Conservation (phyloP, 1,140 invertebrate species). For the Zophobas morio region DNA sequence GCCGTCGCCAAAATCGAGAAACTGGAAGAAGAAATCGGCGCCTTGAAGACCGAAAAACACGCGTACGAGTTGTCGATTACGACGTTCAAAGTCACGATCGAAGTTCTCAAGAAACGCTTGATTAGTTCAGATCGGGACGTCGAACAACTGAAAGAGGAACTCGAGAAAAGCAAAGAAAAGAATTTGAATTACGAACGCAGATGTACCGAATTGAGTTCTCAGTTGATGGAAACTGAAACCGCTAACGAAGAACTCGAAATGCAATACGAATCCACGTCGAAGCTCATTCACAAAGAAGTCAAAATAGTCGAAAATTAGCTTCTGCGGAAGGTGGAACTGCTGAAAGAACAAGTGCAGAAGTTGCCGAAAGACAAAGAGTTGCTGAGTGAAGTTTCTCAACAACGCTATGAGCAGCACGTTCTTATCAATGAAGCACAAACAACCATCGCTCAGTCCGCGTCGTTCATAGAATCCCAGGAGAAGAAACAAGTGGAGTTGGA, state of each 20-base stretch:
- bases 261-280: slow-evolving; percentile 59
- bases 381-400: slow-evolving; percentile 48
- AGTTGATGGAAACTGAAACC: slow-evolving; percentile 63
- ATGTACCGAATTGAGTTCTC: slow-evolving; percentile 64
- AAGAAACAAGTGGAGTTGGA: slow-evolving; percentile 38
- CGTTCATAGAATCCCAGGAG: slow-evolving; percentile 34
- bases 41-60: slow-evolving; percentile 68
- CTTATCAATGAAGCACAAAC: slow-evolving; percentile 49
- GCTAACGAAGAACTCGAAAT: slow-evolving; percentile 64
- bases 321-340: slow-evolving; percentile 52
- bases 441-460: background rate
- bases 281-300: slow-evolving; percentile 58
- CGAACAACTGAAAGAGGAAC: slow-evolving; percentile 70
- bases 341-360: slow-evolving; percentile 41
- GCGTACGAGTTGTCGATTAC: slow-evolving; percentile 69
- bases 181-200: slow-evolving; percentile 68
- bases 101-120: slow-evolving; percentile 69
- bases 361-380: slow-evolving; percentile 49
- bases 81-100: slow-evolving; percentile 69
- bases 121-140: slow-evolving; percentile 71
- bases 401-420: slow-evolving; percentile 56
- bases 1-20: slow-evolving; percentile 66
- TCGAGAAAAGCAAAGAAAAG: slow-evolving; percentile 66
- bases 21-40: slow-evolving; percentile 66
- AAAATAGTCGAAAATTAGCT: slow-evolving; percentile 54